These are phyloP conservation scores for Etheostoma nigrum DNA, from an alignment of 2,797 vertebrate genomes.

Conservation along the genomic window DNA sequence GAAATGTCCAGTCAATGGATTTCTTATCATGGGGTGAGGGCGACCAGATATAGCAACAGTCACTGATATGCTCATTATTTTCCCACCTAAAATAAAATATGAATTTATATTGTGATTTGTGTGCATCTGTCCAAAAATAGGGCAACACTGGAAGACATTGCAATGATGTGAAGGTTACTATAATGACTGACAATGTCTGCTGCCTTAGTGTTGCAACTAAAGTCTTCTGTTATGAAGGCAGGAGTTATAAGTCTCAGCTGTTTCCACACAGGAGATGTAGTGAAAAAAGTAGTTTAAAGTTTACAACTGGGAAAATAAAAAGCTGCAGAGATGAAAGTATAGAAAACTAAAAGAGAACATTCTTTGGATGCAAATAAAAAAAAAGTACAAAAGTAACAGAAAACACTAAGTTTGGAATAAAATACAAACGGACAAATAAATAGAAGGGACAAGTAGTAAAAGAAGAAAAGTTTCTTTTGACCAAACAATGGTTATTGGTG, in stretches of 20 bases:
- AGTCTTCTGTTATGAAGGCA: slow-evolving; percentile 19
- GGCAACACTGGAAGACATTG: slow-evolving; percentile 71
- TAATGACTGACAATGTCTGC: slow-evolving; percentile 50
- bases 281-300: slow-evolving; percentile 16
- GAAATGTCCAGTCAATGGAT: slow-evolving; percentile 40
- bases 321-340: slow-evolving; percentile 34
- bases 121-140: slow-evolving; percentile 54
- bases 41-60: slow-evolving; percentile 27
- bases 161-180: slow-evolving; percentile 36
- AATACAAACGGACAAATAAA: slow-evolving; percentile 57
- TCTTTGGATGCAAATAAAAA: slow-evolving; percentile 64
- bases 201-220: slow-evolving; percentile 44
- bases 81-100: slow-evolving; percentile 6
- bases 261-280: slow-evolving; percentile 5
- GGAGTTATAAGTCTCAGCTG: background rate
- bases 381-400: slow-evolving; percentile 19
- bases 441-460: slow-evolving; percentile 68
- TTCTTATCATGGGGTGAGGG: slow-evolving; percentile 26
- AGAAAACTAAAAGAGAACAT: slow-evolving; percentile 21
- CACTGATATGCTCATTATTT: slow-evolving; percentile 45
- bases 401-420: slow-evolving; percentile 26
- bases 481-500: slow-evolving; percentile 15
- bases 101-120: slow-evolving; percentile 21
- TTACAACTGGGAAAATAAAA: slow-evolving; percentile 10
- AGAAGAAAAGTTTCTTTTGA: slow-evolving; percentile 49